phyloP scores from a whole-genome alignment of 2,797 vertebrate species.

The Aldrovandia affinis region DNA sequence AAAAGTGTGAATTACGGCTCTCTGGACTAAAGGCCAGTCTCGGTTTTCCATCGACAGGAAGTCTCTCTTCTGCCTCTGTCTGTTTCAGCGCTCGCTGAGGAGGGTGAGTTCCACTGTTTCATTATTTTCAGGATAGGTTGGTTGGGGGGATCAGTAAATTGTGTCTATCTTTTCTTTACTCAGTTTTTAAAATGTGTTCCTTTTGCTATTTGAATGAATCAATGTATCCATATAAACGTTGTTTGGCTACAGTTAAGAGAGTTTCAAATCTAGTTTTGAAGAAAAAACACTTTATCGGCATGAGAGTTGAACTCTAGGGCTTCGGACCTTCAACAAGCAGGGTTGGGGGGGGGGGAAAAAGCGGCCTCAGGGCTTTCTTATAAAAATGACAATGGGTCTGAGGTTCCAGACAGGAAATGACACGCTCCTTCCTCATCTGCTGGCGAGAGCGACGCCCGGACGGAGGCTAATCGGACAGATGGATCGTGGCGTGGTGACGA shows the following conservation, averaged over 20 bases:
- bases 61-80: conserved; percentile 52
- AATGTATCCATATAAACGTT: neutral
- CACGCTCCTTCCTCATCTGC: conserved; percentile 13
- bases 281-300: neutral
- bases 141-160: neutral
- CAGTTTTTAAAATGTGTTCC: neutral
- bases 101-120: conserved; percentile 35
- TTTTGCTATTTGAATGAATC: neutral
- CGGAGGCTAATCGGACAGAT: conserved; percentile 32
- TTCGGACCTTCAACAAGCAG: neutral
- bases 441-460: neutral
- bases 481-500: conserved; percentile 10
- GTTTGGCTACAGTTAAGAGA: conserved; percentile 2
- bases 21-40: conserved; percentile 50
- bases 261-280: neutral
- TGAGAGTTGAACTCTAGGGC: neutral
- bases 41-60: conserved; percentile 63
- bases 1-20: conserved; percentile 49
- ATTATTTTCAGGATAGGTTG: conserved; percentile 32
- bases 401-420: conserved; percentile 45
- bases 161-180: neutral
- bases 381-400: conserved; percentile 54
- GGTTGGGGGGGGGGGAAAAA: conserved; percentile 10
- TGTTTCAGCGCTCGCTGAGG: conserved; percentile 50
- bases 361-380: conserved; percentile 50